Conservation (phyloP, 1,140 invertebrate genomes). For the silkworm (Bombyx mori) region ASM3026992v2 NC_085113.1:13874501-13875000, state of each 20-base stretch:
- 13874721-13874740: slow-evolving; percentile 7
- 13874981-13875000: too few relatives aligned
- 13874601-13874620: slow-evolving; percentile 35
- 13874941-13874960: too few relatives aligned
- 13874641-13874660: slow-evolving; percentile 24
- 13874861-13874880: too few relatives aligned
- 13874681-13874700: slow-evolving; percentile 1
- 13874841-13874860: too few relatives aligned
- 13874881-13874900: too few relatives aligned
- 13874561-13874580: slow-evolving; percentile 19
- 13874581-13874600: slow-evolving; percentile 18
- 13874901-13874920: too few relatives aligned
- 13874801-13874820: slow-evolving; percentile 30
- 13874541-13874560: slow-evolving; percentile 20
- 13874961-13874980: too few relatives aligned
- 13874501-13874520: slow-evolving; percentile 4
- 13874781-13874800: slow-evolving; percentile 20
- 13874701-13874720: slow-evolving; percentile 6
- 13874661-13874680: slow-evolving; percentile 10
- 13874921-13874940: too few relatives aligned
- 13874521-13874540: slow-evolving; percentile 7
- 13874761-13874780: slow-evolving; percentile 8
- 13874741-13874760: slow-evolving; percentile 8
- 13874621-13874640: slow-evolving; percentile 32
- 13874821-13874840: slow-evolving; percentile 3